Percentiles rank a stretch among this genome's conserved stretches.
Conservation (phyloP, 1,140 invertebrate species). For the Drosophila sp. region DNA sequence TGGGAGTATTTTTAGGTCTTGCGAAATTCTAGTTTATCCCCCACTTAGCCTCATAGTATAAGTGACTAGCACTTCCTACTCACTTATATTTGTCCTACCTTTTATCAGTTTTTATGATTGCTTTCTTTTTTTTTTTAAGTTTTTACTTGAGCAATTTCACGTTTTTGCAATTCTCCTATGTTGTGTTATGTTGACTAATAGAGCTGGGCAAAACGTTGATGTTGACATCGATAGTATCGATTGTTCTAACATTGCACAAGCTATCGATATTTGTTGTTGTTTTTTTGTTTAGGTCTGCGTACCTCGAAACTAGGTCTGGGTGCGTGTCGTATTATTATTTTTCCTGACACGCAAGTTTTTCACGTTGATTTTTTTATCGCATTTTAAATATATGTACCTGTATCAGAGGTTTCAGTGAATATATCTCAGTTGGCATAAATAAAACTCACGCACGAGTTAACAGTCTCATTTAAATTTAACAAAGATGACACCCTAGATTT, state of each 20-base stretch:
- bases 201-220: not conserved
- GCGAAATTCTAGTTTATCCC: constrained; percentile 7
- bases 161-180: constrained; percentile 67
- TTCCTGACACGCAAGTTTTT: too few species aligned
- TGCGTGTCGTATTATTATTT: too few species aligned
- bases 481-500: too few species aligned
- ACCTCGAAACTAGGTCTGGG: too few species aligned
- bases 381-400: too few species aligned
- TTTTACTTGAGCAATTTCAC: constrained; percentile 52
- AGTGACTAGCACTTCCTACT: constrained; percentile 15
- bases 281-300: too few species aligned
- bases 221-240: not conserved
- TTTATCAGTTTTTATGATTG: constrained; percentile 51
- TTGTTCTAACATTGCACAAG: not conserved
- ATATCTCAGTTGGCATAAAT: too few species aligned
- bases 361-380: too few species aligned
- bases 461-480: too few species aligned
- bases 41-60: constrained; percentile 12
- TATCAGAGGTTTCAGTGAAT: too few species aligned
- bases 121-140: constrained; percentile 30
- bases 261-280: too few species aligned
- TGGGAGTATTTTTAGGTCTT: constrained; percentile 62
- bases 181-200: constrained; percentile 29
- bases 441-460: too few species aligned
- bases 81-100: constrained; percentile 58